Evolutionary conservation across 2,797 vertebrate species (phyloP).

Genomic region (Lemur catta): DNA sequence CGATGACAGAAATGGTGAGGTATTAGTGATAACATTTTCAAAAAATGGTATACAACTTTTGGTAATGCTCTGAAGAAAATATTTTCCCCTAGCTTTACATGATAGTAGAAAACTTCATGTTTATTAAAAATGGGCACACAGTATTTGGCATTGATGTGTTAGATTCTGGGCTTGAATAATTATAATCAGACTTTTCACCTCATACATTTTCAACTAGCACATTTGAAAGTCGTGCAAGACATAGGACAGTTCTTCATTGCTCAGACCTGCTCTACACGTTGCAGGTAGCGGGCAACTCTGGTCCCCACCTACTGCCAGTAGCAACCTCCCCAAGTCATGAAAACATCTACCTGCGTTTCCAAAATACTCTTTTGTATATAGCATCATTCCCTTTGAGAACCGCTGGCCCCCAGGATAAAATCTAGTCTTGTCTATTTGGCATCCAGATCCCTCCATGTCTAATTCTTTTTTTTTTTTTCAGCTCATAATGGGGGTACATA

Average conservation of each 20-base stretch:
- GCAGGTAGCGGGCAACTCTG: not conserved
- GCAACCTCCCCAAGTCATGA: not conserved
- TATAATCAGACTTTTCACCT: not conserved
- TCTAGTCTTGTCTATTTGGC: not conserved
- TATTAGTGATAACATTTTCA: not conserved
- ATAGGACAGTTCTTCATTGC: not conserved
- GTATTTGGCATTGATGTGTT: not conserved
- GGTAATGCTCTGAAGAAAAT: not conserved
- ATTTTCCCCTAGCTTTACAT: not conserved
- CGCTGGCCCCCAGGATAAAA: not conserved
- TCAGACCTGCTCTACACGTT: not conserved
- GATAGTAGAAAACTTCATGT: not conserved
- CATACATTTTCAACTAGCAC: not conserved
- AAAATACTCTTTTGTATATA: not conserved
- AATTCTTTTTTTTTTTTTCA: too few relatives aligned
- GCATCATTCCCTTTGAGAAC: not conserved
- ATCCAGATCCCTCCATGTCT: not conserved
- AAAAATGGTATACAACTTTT: not conserved
- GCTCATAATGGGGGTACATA: too few relatives aligned
- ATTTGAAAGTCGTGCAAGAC: not conserved
- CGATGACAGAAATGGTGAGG: not conserved
- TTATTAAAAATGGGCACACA: not conserved
- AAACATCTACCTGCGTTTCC: not conserved
- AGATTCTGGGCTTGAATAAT: not conserved
- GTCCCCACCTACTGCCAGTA: not conserved